A percentile compares a stretch with the other conserved stretches of the same genome.
Evolutionary conservation across 2,888 invertebrate species (phyloP).

Genomic region (Tanytarsus gracilentus): DNA sequence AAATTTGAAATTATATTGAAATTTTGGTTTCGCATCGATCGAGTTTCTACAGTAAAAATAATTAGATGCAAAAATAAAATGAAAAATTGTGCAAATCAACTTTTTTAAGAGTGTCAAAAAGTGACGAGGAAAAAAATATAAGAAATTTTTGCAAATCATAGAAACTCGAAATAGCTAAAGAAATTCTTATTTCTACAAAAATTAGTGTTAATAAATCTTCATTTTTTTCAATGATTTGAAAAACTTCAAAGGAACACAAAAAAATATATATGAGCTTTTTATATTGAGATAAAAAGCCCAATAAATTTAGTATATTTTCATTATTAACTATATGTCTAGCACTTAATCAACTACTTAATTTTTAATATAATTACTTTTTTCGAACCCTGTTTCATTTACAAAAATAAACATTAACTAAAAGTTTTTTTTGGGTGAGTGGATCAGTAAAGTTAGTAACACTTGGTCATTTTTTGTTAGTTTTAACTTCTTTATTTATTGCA

Average conservation of each 20-base stretch:
- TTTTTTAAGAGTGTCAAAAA: background rate
- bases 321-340: constrained; percentile 8
- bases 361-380: constrained; percentile 22
- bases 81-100: background rate
- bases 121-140: background rate
- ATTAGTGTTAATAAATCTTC: constrained; percentile 22
- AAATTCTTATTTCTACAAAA: background rate
- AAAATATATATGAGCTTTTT: constrained; percentile 1
- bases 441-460: constrained; percentile 22
- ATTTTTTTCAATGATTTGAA: constrained; percentile 1
- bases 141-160: background rate
- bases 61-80: background rate
- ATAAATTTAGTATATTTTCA: constrained; percentile 34
- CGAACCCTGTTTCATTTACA: constrained; percentile 33
- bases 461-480: constrained; percentile 32
- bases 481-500: constrained; percentile 38
- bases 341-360: constrained; percentile 1
- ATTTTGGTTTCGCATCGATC: constrained; percentile 2
- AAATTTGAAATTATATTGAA: constrained; percentile 32
- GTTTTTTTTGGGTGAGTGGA: background rate
- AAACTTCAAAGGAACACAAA: background rate
- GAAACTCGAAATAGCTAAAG: background rate
- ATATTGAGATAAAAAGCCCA: constrained; percentile 33
- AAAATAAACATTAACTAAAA: constrained; percentile 10
- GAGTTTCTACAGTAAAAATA: background rate